Evolutionary conservation across 2,113 vertebrate genomes (phyloP).

Genomic region (Phalacrocorax aristotelis): DNA sequence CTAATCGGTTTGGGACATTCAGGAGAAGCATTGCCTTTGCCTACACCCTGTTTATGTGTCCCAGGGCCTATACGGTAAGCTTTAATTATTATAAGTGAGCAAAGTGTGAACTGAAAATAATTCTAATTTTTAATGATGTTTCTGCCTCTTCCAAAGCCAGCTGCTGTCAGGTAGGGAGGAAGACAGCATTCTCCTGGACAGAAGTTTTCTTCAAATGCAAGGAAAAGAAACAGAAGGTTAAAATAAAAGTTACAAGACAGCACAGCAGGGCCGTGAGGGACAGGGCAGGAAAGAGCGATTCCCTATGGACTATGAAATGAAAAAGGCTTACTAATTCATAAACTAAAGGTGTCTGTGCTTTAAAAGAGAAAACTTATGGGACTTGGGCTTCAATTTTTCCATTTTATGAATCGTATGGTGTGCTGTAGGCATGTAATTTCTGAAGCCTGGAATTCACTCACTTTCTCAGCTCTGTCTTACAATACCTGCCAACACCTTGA

Average conservation of each 20-base stretch:
- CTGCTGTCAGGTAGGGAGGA: neutral
- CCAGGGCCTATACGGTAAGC: neutral
- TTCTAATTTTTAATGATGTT: neutral
- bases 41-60: neutral
- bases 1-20: neutral
- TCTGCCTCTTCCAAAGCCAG: neutral
- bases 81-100: neutral
- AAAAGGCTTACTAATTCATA: conserved; percentile 65
- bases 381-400: conserved; percentile 16
- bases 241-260: conserved; percentile 45
- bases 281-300: conserved; percentile 4
- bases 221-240: conserved; percentile 20
- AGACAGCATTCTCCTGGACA: neutral
- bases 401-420: conserved; percentile 50
- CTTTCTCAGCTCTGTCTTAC: neutral
- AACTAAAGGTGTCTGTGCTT: conserved; percentile 35
- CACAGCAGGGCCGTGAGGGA: neutral
- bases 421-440: conserved; percentile 37
- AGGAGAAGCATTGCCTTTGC: neutral
- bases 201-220: conserved; percentile 8
- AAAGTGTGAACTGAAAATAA: neutral
- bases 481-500: conserved; percentile 23
- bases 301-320: conserved; percentile 28
- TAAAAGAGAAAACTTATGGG: conserved; percentile 28
- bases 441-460: neutral